A percentile compares a stretch with the other conserved stretches of the same genome.
These are phyloP conservation scores for Aspidoscelis tigris DNA, from an alignment of 2,113 vertebrate genomes.

Conservation along the genomic window DNA sequence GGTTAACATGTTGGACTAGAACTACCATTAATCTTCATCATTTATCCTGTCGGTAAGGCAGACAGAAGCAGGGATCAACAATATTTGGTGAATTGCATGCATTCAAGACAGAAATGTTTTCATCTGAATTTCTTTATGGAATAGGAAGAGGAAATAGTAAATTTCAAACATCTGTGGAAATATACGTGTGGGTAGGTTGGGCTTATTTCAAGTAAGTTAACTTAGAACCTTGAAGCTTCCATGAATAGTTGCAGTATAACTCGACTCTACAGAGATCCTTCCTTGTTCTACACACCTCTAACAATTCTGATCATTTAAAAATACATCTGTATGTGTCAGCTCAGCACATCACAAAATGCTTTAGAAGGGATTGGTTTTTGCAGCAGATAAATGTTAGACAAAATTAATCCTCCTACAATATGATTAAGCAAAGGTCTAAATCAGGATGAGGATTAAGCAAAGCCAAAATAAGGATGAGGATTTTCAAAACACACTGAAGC, in stretches of 20 bases:
- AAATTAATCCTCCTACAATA: not conserved
- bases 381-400: conserved; percentile 23
- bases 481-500: not conserved
- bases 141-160: not conserved
- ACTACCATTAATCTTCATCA: not conserved
- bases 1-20: not conserved
- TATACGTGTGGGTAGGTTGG: not conserved
- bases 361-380: not conserved
- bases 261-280: conserved; percentile 27
- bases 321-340: conserved; percentile 18
- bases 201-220: not conserved
- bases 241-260: not conserved
- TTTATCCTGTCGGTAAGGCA: not conserved
- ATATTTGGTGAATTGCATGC: not conserved
- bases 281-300: not conserved
- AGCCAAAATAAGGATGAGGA: not conserved
- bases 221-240: conserved; percentile 2
- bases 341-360: conserved; percentile 20
- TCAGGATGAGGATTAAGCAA: not conserved
- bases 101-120: no score
- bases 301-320: conserved; percentile 36
- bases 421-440: not conserved
- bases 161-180: conserved; percentile 21
- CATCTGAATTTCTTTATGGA: no score
- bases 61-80: not conserved